Percentiles rank a stretch among this genome's conserved stretches.
These are phyloP conservation scores for Apeira syringaria DNA, from an alignment of 2,888 invertebrate genomes.

Conservation along the genomic window DNA sequence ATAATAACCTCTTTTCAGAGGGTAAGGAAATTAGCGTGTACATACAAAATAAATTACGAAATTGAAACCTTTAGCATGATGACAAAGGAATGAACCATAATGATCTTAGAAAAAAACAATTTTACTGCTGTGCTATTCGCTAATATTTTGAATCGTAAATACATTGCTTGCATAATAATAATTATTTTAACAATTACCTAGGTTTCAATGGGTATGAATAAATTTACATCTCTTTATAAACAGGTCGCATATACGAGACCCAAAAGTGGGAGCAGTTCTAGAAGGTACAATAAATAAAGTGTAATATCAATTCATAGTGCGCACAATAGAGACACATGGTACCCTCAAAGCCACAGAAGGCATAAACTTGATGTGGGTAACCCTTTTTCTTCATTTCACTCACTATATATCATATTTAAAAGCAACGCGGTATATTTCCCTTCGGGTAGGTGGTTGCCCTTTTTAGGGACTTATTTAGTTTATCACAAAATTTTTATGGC, in stretches of 20 bases:
- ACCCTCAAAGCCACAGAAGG: constrained; percentile 34
- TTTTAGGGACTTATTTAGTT: constrained; percentile 19
- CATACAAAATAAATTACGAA: too few species aligned
- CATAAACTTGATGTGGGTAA: constrained; percentile 67
- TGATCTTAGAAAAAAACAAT: too few species aligned
- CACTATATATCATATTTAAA: constrained; percentile 77
- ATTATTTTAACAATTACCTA: too few species aligned
- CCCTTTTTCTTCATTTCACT: constrained; percentile 72
- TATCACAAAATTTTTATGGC: constrained; percentile 6
- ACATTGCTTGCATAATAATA: too few species aligned
- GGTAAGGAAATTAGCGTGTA: too few species aligned
- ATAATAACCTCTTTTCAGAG: too few species aligned
- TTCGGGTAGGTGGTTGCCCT: constrained; percentile 42
- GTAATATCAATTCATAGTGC: constrained; percentile 69
- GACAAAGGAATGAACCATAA: too few species aligned
- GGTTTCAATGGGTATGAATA: constrained; percentile 4
- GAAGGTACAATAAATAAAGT: constrained; percentile 39
- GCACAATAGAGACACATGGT: constrained; percentile 67
- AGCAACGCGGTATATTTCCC: constrained; percentile 71
- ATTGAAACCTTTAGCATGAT: too few species aligned
- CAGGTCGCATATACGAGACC: constrained; percentile 7
- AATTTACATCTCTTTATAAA: constrained; percentile 12
- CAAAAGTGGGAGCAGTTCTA: constrained; percentile 29
- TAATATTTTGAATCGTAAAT: too few species aligned
- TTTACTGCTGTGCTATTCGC: too few species aligned